Evolutionary conservation across 2,113 vertebrate genomes (phyloP), one percentile per base, ranked within the genome.

Genomic region (Ochotona princeps): DNA sequence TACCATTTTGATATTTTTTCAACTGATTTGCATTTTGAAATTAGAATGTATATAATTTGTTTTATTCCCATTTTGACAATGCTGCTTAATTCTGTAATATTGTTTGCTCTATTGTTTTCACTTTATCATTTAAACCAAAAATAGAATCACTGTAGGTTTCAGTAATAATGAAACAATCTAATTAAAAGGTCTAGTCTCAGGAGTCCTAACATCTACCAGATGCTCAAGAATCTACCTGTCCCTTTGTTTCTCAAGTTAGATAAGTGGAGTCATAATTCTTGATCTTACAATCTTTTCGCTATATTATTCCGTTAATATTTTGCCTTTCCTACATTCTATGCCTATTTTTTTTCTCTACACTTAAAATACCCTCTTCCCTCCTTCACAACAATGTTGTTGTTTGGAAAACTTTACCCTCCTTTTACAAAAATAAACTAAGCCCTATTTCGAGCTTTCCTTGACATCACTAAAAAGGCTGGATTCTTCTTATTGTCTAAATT

Each of bases 1-100:
- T 95, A 76, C 13, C 32, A 76, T 86, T 91, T 91, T 94, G 87
- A 79, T 92, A 78, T 80, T 92, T 95, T 95, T 89, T 75, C 89
- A 54, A 89, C 81, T 76, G 47, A 94, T 95, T 69, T 97, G 84
- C 92, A 92, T 96, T 96, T 95, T 90, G 69, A 96, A 95, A 96
- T 96, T 95, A 96, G 82, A 54, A 30, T 38, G n/a, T 93, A 92
- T 87, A 82, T 94, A 91, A 91, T 94, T 93, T 94, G 10, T 87
- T 88, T 94, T 73, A 92, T 89, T 88, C 25, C 32, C 49, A 73
- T 18, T 94, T 89, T 89, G 54, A 75, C 72, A 67, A 73, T 75
- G 83, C 30, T 87, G 25, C 38, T 93, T 92, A 95, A 91, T 94
- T 84, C 35, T 74, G 30, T 47, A 89, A 91, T 72, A 21, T 35